Evolutionary conservation across 2,888 invertebrate species (phyloP).

Genomic region (Scaptomyza parva): DNA sequence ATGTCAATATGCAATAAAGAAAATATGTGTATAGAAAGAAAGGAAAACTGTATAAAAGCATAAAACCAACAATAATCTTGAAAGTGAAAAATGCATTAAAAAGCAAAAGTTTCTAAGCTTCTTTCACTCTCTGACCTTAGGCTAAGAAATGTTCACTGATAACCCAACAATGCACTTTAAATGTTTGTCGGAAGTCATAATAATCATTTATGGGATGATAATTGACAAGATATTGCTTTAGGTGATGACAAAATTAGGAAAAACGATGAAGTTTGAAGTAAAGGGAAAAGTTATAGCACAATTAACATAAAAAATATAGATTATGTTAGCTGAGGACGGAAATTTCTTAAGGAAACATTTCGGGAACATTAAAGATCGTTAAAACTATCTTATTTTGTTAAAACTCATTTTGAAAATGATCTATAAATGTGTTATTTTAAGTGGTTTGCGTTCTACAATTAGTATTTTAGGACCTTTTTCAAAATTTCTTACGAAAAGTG

Average conservation of each 20-base stretch:
- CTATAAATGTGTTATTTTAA: too few relatives aligned
- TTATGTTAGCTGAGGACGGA: too few relatives aligned
- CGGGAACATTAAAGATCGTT: too few relatives aligned
- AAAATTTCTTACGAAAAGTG: too few relatives aligned
- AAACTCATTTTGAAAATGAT: too few relatives aligned
- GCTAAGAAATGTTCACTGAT: slow-evolving; percentile 28
- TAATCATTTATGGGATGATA: slow-evolving; percentile 21
- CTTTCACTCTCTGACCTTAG: slow-evolving; percentile 2
- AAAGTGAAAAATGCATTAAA: slow-evolving; percentile 51
- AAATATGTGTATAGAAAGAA: slow-evolving; percentile 6
- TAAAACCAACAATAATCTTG: slow-evolving; percentile 24
- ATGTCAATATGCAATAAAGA: slow-evolving; percentile 61
- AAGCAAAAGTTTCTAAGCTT: slow-evolving; percentile 19
- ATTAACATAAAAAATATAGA: background rate
- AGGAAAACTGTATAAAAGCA: slow-evolving; percentile 2
- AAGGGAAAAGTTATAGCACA: too few relatives aligned
- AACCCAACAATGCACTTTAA: slow-evolving; percentile 41
- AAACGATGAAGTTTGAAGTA: background rate
- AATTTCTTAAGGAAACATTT: too few relatives aligned
- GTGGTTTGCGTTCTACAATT: too few relatives aligned
- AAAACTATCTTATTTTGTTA: too few relatives aligned
- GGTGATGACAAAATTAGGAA: slow-evolving; percentile 19
- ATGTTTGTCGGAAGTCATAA: slow-evolving; percentile 21
- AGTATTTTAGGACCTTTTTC: too few relatives aligned
- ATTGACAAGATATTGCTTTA: slow-evolving; percentile 14